These are phyloP conservation scores for Drosophila setosimentum DNA, from an alignment of 2,888 invertebrate species.

Conservation along the genomic window DNA sequence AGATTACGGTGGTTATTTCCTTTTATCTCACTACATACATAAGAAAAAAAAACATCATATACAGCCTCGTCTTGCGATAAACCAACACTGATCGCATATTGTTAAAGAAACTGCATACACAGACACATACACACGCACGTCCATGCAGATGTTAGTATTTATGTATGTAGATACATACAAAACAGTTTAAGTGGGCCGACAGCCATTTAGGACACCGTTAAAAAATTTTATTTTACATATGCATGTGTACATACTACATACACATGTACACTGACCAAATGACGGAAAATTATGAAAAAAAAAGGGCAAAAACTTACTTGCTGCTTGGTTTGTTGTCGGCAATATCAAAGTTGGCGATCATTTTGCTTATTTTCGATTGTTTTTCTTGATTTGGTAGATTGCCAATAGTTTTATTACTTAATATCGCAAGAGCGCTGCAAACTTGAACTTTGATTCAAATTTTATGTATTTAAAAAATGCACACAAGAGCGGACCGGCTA, in stretches of 20 bases:
- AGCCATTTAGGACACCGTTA: constrained; percentile 8
- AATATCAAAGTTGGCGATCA: constrained; percentile 82
- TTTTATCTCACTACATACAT: constrained; percentile 3
- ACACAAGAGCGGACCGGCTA: constrained; percentile 45
- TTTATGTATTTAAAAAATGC: constrained; percentile 40
- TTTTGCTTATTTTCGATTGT: constrained; percentile 49
- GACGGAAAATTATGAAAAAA: constrained; percentile 6
- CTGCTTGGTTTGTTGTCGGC: constrained; percentile 88
- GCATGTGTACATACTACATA: neutral
- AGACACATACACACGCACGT: neutral
- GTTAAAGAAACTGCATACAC: constrained; percentile 10
- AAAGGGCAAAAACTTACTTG: constrained; percentile 86
- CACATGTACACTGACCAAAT: constrained; percentile 12
- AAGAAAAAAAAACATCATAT: neutral
- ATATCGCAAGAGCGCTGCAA: constrained; percentile 1
- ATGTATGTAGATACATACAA: constrained; percentile 6
- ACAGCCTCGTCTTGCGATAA: constrained; percentile 6
- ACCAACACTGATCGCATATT: constrained; percentile 21
- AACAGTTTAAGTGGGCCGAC: constrained; percentile 7
- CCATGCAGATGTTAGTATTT: constrained; percentile 3
- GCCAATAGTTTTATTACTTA: neutral
- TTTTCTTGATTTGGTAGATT: constrained; percentile 21
- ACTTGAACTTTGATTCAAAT: constrained; percentile 21
- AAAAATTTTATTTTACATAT: constrained; percentile 3
- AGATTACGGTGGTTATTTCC: constrained; percentile 2